phyloP scores from a whole-genome alignment of 2,888 invertebrate species.

The Luperina testacea region DNA sequence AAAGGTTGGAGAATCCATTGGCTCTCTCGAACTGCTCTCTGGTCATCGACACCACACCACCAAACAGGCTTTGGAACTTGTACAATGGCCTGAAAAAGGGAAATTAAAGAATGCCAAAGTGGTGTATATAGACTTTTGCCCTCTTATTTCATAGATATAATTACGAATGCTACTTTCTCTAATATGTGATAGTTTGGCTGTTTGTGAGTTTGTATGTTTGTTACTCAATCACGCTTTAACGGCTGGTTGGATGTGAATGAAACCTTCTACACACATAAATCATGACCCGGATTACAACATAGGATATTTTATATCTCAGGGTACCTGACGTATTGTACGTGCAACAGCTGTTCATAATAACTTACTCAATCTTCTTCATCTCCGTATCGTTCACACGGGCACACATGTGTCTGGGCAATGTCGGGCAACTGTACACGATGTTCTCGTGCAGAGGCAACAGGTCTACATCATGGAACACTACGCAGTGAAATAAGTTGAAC shows the following conservation, averaged over 20 bases:
- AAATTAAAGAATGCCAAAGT: not conserved
- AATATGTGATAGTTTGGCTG: too few relatives aligned
- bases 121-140: not conserved
- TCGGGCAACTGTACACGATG: constrained; percentile 96
- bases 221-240: not conserved
- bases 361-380: constrained; percentile 33
- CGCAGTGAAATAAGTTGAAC: constrained; percentile 92
- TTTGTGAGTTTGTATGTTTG: not conserved
- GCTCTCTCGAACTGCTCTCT: constrained; percentile 94
- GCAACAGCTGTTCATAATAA: not conserved
- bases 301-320: not conserved
- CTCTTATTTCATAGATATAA: not conserved
- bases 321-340: not conserved
- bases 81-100: constrained; percentile 91
- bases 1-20: constrained; percentile 97
- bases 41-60: constrained; percentile 97
- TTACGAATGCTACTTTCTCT: not conserved
- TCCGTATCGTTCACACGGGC: constrained; percentile 81
- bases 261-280: not conserved
- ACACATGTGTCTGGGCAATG: constrained; percentile 96
- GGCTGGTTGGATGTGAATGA: not conserved
- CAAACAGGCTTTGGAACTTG: constrained; percentile 94
- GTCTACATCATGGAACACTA: constrained; percentile 98
- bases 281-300: not conserved
- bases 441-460: constrained; percentile 96